Conservation (phyloP, 1,140 invertebrate genomes). For the Zaprionus africanus region DNA sequence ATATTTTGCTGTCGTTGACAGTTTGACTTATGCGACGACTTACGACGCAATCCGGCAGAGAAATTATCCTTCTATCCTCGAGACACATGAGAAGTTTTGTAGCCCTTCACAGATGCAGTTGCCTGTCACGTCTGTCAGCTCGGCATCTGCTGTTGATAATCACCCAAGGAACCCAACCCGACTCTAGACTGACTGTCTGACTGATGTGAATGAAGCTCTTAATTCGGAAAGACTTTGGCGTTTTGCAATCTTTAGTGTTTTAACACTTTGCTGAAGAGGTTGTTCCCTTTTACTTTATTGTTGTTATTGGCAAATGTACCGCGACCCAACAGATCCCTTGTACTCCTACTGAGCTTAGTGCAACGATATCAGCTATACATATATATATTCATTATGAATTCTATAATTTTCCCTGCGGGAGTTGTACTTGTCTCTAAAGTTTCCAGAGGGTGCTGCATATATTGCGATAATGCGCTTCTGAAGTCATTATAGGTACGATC, state of each 20-base stretch:
- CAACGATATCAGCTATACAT: no score
- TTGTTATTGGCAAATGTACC: no score
- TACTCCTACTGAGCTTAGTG: rapidly evolving
- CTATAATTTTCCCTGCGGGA: no score
- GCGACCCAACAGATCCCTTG: no score
- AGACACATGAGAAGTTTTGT: constrained; percentile 10
- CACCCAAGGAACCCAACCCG: neutral
- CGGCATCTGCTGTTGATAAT: constrained; percentile 11
- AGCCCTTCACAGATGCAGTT: neutral
- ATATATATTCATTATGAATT: no score
- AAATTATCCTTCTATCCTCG: constrained; percentile 53
- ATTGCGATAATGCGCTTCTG: no score
- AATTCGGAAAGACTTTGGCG: neutral
- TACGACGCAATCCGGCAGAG: constrained; percentile 60
- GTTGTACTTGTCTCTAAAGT: no score
- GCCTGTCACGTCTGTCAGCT: constrained; percentile 12
- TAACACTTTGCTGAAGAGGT: neutral
- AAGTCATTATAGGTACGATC: no score
- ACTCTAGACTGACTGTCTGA: neutral
- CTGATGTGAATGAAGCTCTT: constrained; percentile 12
- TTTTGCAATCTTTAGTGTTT: neutral
- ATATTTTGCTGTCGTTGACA: constrained; percentile 68
- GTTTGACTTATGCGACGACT: constrained; percentile 64
- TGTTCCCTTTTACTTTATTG: no score
- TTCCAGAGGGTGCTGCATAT: no score